Evolutionary conservation across 2,888 invertebrate genomes (phyloP).

Genomic region (Cephalotes varians): DNA sequence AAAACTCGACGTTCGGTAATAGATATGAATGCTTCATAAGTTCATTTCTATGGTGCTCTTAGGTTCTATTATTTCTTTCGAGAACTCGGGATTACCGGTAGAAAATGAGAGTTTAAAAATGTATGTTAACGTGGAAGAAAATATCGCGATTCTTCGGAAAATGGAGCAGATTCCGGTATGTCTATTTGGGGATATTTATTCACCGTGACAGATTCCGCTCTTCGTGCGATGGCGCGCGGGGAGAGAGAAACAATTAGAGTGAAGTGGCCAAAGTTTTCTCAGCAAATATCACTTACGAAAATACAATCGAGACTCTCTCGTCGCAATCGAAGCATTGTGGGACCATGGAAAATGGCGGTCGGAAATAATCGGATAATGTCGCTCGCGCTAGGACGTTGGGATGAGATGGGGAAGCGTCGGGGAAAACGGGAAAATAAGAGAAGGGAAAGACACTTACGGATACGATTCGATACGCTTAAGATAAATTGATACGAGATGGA

Average conservation of each 20-base stretch:
- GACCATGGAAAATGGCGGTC: conserved; percentile 59
- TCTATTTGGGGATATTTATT: conserved; percentile 51
- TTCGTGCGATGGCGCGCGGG: neutral
- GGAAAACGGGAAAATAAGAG: conserved; percentile 64
- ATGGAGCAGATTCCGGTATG: neutral
- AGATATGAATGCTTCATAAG: neutral
- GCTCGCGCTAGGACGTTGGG: conserved; percentile 48
- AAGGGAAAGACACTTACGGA: conserved; percentile 67
- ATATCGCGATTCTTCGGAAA: conserved; percentile 8
- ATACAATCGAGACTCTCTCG: conserved; percentile 68
- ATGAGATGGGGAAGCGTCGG: conserved; percentile 57
- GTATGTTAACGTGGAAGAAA: conserved; percentile 27
- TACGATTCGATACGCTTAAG: conserved; percentile 75
- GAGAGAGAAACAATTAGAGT: conserved; percentile 68
- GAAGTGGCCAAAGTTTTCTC: conserved; percentile 73
- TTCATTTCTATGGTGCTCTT: neutral
- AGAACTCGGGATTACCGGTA: neutral
- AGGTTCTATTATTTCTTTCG: neutral
- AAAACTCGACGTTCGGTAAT: conserved; percentile 3
- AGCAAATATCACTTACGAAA: conserved; percentile 75
- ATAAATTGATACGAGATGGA: conserved; percentile 77
- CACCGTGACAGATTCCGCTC: conserved; percentile 43
- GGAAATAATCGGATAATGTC: conserved; percentile 78
- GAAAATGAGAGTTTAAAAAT: conserved; percentile 36
- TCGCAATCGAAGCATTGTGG: conserved; percentile 70